Evolutionary conservation across 2,888 invertebrate species (phyloP), one percentile per base, ranked within the genome.

Genomic region (Clostera curtula): DNA sequence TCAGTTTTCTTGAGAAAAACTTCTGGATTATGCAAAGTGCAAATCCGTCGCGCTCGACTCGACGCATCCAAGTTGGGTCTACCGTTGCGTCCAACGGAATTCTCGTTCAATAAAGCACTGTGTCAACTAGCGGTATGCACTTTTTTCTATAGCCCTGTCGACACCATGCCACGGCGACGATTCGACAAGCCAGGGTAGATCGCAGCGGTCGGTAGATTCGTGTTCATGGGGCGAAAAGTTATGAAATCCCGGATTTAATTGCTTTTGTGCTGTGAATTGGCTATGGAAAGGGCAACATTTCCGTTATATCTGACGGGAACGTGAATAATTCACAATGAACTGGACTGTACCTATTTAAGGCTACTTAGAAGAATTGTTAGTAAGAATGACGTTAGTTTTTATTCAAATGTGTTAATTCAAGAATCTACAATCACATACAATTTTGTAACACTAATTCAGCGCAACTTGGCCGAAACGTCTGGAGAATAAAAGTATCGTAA

Each of bases 101-200:
- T 63, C 58, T 68, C n/a, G 62, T 66, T 72, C 71, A 72, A 75
- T 77, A 75, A 71, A 76, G 63, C 79, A 79, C 75, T 79, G 70
- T 80, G 80, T 74, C 80, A 74, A 56, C 48, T 82, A 80, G 80
- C 82, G 80, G 80, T 77, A 62, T 68, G 68, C 57, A 51, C 54
- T 68, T 79, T 79, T 79, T 74, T 70, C 57, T 54, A 56, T 52
- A 49, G 51, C 58, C 50, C 53, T 48, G 53, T 52, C 60, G 62
- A 55, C 53, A 59, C 53, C 60, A 40, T 48, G 43, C 32, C 61
- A 53, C 51, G 55, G 44, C 51, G 42, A 46, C 60, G 55, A 69
- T 66, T 69, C 64, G 67, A 67, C 56, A 61, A 59, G 60, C 60
- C 45, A 43, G 25, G 26, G 35, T 34, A 37, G 32, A 35, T 36